Evolutionary conservation across 2,888 invertebrate genomes (phyloP), one percentile per base, ranked within the genome.

Genomic region (Lumbricus terrestris): DNA sequence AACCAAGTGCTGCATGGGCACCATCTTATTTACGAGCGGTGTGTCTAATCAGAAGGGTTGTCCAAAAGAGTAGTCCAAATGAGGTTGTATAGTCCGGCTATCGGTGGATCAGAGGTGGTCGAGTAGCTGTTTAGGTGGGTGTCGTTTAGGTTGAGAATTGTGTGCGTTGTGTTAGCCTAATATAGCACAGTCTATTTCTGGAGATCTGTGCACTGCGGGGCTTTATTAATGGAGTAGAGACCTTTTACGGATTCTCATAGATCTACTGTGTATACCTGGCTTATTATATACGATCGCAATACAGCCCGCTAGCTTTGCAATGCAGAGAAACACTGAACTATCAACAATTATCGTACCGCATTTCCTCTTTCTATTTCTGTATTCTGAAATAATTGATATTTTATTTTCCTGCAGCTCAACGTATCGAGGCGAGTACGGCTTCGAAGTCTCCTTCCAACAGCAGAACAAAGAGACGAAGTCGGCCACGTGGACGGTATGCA

Each of bases 391-490:
- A 5, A 29, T 83, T 4, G 54, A 18, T 33, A 5, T 18, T 33
- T 3, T 33, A 15, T 13, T n/a, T n/a, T 37, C 40, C 93, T 94
- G 83, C 93, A 95, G 95, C 92, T 94, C 94, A 35, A 93, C 94
- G 88, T 95, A 95, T 91, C 92, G 94, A 23, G 95, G 95, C 0
- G 94, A 94, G 29, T 95, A 93, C 91, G 94, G 93, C 0, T 95
- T 95, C 92, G 93, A 94, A 90, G 94, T 95, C 29, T 93, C 93
- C 89, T 94, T 95, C 92, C 93, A 94, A 82, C 94, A 94, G 38
- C 95, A 94, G 91, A 93, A 94, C 47, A 95, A 95, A 91, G 95
- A 95, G 91, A 94, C 94, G 2, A 95, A 95, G 91, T 94, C 95
- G 15, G 94, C 95, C 23, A 94, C 95, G 90, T 95, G 95, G 94